phyloP scores from a whole-genome alignment of 2,113 vertebrate genomes.

The Brachyhypopomus occidentalis region DNA sequence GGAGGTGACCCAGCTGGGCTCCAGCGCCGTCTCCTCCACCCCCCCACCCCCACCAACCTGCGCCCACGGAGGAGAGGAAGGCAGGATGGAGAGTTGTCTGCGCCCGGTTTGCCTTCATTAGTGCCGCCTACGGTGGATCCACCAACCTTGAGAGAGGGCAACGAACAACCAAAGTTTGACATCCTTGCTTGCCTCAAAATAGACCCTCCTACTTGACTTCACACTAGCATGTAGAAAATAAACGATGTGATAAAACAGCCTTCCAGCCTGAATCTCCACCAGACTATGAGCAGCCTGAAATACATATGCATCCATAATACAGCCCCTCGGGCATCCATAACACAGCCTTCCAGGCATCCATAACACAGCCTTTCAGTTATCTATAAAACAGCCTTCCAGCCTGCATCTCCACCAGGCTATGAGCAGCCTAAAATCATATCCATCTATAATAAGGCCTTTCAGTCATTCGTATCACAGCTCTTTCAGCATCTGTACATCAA shows the following conservation, averaged over 20 bases:
- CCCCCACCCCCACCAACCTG: too few species aligned
- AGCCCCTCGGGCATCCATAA: background rate
- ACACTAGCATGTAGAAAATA: conserved; percentile 1
- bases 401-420: too few species aligned
- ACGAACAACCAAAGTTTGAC: background rate
- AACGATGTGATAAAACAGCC: background rate
- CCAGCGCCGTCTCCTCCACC: background rate
- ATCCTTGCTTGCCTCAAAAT: background rate
- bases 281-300: background rate
- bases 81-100: background rate
- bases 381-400: background rate
- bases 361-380: background rate
- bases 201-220: conserved; percentile 16
- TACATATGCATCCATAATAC: background rate
- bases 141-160: conserved; percentile 12
- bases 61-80: too few species aligned
- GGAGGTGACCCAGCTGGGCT: conserved; percentile 69
- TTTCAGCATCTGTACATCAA: too few species aligned
- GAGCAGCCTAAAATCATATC: too few species aligned
- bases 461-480: too few species aligned
- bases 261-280: background rate
- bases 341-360: background rate
- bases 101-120: background rate
- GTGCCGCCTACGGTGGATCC: background rate
- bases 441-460: too few species aligned